Conservation (phyloP, 2,888 invertebrate species). For the Polyploca ridens region DNA sequence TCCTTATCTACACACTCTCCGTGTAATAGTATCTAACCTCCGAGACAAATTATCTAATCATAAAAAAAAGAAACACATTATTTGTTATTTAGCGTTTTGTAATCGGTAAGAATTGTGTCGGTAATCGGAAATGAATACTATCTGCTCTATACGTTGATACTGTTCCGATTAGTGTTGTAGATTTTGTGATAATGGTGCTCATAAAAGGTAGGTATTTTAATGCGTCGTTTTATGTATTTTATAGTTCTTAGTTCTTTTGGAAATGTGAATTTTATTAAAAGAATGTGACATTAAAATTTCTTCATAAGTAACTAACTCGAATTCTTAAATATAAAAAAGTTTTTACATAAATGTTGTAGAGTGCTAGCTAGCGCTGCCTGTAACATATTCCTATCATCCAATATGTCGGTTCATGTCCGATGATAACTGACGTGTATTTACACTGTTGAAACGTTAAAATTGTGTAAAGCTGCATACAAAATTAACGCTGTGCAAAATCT, state of each 20-base stretch:
- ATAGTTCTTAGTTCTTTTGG: conserved; percentile 30
- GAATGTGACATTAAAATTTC: not conserved
- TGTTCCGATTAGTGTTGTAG: conserved; percentile 31
- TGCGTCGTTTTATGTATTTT: conserved; percentile 36
- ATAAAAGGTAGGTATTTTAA: conserved; percentile 40
- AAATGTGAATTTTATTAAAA: conserved; percentile 20
- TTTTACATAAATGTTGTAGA: not conserved
- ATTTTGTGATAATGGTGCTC: conserved; percentile 37
- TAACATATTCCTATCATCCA: not conserved
- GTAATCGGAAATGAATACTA: conserved; percentile 27
- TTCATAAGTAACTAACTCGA: not conserved
- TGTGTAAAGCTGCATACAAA: not conserved
- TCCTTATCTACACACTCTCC: conserved; percentile 26
- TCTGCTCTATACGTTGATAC: conserved; percentile 24
- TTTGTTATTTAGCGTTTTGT: conserved; percentile 39
- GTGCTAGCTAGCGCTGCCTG: too few relatives aligned
- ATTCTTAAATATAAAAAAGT: not conserved
- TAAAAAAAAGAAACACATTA: conserved; percentile 23
- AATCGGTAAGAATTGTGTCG: conserved; percentile 28
- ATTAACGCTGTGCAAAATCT: not conserved
- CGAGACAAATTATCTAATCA: conserved; percentile 26
- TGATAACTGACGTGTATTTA: not conserved
- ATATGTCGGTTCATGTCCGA: not conserved
- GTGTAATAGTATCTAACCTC: conserved; percentile 13
- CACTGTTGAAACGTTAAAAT: not conserved